Conservation (phyloP, 2,113 vertebrate genomes). For the Condylura cristata region DNA sequence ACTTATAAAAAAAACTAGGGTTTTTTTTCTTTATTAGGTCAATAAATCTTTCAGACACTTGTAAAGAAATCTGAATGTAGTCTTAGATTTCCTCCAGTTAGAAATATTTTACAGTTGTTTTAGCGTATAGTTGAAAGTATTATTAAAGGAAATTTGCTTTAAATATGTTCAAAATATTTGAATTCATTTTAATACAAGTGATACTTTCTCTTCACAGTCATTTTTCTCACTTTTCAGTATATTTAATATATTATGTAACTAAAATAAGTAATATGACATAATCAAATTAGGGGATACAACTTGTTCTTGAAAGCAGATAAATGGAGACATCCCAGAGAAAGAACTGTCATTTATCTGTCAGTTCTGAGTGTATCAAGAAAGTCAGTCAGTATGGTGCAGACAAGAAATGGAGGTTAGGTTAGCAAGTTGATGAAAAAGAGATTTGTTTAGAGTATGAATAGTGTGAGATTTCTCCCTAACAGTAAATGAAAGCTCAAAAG, state of each 20-base stretch:
- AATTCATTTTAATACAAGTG: background rate
- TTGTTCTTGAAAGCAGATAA: background rate
- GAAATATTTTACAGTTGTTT: background rate
- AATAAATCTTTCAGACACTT: constrained; percentile 26
- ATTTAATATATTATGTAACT: background rate
- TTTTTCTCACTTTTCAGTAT: background rate
- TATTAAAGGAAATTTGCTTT: constrained; percentile 28
- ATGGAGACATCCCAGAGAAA: background rate
- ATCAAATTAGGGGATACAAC: background rate
- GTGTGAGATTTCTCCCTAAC: background rate
- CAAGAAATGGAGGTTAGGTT: background rate
- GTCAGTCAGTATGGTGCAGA: background rate
- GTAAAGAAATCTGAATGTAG: constrained; percentile 2
- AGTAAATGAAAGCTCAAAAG: background rate
- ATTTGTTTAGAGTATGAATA: background rate
- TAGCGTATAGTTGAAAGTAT: constrained; percentile 13
- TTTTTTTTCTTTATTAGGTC: background rate
- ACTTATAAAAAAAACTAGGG: background rate
- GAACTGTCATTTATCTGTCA: background rate
- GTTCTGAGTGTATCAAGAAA: background rate
- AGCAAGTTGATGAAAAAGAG: background rate
- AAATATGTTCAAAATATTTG: constrained; percentile 22
- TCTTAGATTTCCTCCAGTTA: background rate
- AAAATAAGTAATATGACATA: background rate
- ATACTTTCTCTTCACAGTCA: background rate